phyloP scores from a whole-genome alignment of 2,888 invertebrate species.

The Isotomurus palustris region DNA sequence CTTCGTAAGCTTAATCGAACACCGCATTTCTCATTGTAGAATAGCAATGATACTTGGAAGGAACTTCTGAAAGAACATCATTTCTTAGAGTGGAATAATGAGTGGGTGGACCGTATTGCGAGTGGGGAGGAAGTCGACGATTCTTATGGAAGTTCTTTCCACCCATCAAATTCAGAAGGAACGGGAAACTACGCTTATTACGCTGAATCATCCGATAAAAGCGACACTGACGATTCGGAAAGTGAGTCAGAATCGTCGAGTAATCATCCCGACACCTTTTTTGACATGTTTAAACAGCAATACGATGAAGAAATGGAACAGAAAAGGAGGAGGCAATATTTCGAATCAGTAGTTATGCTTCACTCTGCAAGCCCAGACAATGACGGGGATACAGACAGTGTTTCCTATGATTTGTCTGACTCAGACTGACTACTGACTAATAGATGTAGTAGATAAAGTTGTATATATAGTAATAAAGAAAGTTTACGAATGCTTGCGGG shows the following conservation, averaged over 20 bases:
- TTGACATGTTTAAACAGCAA: conserved; percentile 15
- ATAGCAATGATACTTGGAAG: conserved; percentile 22
- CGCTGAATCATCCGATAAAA: too few species aligned
- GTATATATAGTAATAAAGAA: too few species aligned
- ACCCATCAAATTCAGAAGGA: neutral
- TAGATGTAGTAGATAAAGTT: too few species aligned
- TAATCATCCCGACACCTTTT: conserved; percentile 7
- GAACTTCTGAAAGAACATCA: conserved; percentile 27
- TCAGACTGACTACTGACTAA: too few species aligned
- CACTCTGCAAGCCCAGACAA: too few species aligned
- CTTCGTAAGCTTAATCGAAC: neutral
- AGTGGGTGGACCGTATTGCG: conserved; percentile 19
- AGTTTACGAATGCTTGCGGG: too few species aligned
- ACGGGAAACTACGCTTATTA: neutral
- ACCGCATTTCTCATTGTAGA: conserved; percentile 6
- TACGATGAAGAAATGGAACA: conserved; percentile 22
- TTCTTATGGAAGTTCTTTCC: neutral
- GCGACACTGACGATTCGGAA: neutral
- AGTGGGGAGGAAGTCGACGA: conserved; percentile 2
- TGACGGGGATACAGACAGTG: too few species aligned
- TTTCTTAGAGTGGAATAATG: conserved; percentile 27
- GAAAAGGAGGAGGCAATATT: too few species aligned
- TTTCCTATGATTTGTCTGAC: too few species aligned
- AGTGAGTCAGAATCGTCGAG: neutral
- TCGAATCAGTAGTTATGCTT: too few species aligned